Base-by-base conservation (phyloP, 2,888 invertebrate genomes). In the Thecocarcelia acutangulata region DNA sequence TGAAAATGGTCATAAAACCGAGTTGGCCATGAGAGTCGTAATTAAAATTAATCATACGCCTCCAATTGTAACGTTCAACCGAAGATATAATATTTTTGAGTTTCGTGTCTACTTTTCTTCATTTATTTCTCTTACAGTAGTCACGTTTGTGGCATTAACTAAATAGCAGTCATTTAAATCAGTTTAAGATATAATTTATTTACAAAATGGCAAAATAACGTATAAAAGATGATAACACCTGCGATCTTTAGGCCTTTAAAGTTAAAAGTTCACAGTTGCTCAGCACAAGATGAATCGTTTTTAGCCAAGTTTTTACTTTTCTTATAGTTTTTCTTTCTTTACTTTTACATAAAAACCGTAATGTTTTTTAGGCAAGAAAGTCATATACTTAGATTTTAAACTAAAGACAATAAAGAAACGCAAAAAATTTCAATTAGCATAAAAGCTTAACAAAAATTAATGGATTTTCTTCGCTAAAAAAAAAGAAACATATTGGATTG, bases 361-460 rank as follows among this genome's bases (percentile, higher is more conserved):
- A 8, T 24, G 2, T 68, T 52, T 24, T 37, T 6, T 21, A 64
- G 11, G 1, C 6, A 0, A 17, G 1, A 5, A 44, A 52, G 17
- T 12, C 24, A 24, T 3, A 24, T 24, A n/a, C n/a, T n/a, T n/a
- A 2, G 24, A 5, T 24, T 24, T 24, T 24, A 24, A 48, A 17
- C 12, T 4, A 21, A 1, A 0, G 12, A 17, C 0, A 50, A 12
- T 4, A 15, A 15, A 9, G 8, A 42, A 24, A 52, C 0, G 8
- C n/a, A 52, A 54, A 12, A 5, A 19, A 33, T 58, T 77, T 70
- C 15, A 28, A 28, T 64, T 63, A 63, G 28, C 56, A 56, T 64
- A 72, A 78, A 64, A 66, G 50, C 33, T 59, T 73, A 59, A 73
- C 61, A 79, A 61, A 73, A 66, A 79, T 79, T 73, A 8, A 79